Evolutionary conservation across 2,797 vertebrate species (phyloP).

Genomic region (Melopsittacus undulatus): DNA sequence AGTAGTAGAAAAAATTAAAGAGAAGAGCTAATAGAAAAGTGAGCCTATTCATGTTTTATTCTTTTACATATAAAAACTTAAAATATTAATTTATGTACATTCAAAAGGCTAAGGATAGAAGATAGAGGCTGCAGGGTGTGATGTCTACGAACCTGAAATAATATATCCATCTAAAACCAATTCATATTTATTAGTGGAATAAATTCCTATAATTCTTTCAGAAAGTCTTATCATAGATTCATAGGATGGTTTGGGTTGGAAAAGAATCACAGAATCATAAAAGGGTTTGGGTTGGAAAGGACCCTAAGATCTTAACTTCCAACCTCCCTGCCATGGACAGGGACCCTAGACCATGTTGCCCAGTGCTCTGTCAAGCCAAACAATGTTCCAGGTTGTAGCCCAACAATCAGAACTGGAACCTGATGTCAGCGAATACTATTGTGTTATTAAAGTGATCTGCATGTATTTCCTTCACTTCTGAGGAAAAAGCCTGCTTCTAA

Average conservation of each 20-base stretch:
- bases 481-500: not conserved
- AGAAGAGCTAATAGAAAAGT: conserved; percentile 2
- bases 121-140: not conserved
- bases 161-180: conserved; percentile 51
- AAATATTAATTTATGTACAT: conserved; percentile 66
- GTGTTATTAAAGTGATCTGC: conserved; percentile 42
- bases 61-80: conserved; percentile 57
- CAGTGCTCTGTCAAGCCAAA: conserved; percentile 29
- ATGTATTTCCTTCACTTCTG: not conserved
- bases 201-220: conserved; percentile 62
- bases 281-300: not conserved
- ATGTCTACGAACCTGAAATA: conserved; percentile 55
- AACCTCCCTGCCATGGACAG: not conserved
- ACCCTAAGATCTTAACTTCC: not conserved
- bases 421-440: conserved; percentile 2
- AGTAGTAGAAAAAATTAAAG: not conserved
- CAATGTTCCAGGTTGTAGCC: conserved; percentile 54
- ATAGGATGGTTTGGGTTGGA: not conserved
- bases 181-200: conserved; percentile 65
- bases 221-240: conserved; percentile 47
- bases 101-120: conserved; percentile 59
- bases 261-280: not conserved
- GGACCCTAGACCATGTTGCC: not conserved
- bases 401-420: conserved; percentile 65
- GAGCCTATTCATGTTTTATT: conserved; percentile 55